phyloP scores from a whole-genome alignment of 2,113 vertebrate genomes.

The Desmodus rotundus region DNA sequence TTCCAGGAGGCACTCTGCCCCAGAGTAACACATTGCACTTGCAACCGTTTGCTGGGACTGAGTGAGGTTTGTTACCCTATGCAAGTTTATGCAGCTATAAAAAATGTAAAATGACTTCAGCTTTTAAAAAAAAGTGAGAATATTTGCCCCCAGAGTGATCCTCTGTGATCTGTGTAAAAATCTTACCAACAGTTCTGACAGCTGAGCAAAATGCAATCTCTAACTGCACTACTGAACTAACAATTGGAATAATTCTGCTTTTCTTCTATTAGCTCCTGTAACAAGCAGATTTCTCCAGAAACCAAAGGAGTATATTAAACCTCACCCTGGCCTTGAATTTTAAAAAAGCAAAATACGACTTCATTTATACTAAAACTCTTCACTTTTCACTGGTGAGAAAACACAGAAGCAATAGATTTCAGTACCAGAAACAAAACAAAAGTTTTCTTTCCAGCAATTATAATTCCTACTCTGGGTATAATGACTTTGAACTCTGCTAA shows the following conservation, averaged over 20 bases:
- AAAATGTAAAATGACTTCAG: not conserved
- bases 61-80: not conserved
- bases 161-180: slow-evolving; percentile 48
- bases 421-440: not conserved
- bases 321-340: slow-evolving; percentile 54
- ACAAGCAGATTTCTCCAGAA: slow-evolving; percentile 57
- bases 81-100: not conserved
- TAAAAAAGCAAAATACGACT: slow-evolving; percentile 64
- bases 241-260: slow-evolving; percentile 38
- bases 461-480: slow-evolving; percentile 42
- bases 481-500: slow-evolving; percentile 38
- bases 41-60: not conserved
- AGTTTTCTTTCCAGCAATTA: slow-evolving; percentile 37
- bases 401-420: slow-evolving; percentile 54
- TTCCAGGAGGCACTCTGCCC: not conserved
- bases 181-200: slow-evolving; percentile 41
- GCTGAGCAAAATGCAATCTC: slow-evolving; percentile 30
- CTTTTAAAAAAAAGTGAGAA: slow-evolving; percentile 15
- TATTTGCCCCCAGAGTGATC: not conserved
- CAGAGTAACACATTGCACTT: not conserved
- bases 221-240: not conserved
- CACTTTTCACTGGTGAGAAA: slow-evolving; percentile 61
- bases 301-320: slow-evolving; percentile 54
- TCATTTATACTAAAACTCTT: slow-evolving; percentile 62
- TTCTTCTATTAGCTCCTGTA: slow-evolving; percentile 54